Percentiles rank a stretch among this genome's conserved stretches.
phyloP scores from a whole-genome alignment of 92 coral and sea anemone genomes.

The Scolanthus callimorphus region DNA sequence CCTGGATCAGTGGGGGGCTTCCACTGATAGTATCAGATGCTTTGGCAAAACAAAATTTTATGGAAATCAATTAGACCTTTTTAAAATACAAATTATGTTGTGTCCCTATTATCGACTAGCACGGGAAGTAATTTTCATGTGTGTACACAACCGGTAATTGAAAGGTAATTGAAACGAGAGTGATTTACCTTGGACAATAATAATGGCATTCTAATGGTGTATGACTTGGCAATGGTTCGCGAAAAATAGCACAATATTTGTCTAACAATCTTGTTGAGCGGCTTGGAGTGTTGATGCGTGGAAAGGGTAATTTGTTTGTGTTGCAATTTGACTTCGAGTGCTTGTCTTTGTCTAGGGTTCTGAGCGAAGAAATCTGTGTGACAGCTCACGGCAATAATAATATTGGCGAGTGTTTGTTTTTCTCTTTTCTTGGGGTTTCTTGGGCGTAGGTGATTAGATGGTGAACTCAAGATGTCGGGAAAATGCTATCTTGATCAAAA shows the following conservation, averaged over 20 bases:
- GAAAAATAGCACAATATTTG: no score
- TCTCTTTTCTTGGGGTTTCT: conserved; percentile 35
- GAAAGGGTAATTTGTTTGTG: background rate
- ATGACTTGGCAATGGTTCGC: no score
- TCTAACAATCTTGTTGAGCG: no score
- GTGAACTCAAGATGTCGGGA: conserved; percentile 51
- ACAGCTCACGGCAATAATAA: conserved; percentile 41
- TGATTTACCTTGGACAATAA: conserved; percentile 68
- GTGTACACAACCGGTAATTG: conserved; percentile 92
- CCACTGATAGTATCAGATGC: conserved; percentile 83
- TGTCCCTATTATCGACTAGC: conserved; percentile 75
- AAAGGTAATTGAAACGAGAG: conserved; percentile 82
- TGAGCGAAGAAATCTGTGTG: conserved; percentile 14
- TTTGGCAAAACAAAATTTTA: conserved; percentile 76
- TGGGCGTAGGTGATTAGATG: conserved; percentile 28
- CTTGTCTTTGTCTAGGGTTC: background rate
- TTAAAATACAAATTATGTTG: conserved; percentile 82
- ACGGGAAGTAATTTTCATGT: conserved; percentile 83
- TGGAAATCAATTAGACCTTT: conserved; percentile 90
- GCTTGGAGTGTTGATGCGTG: no score
- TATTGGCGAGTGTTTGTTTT: conserved; percentile 21
- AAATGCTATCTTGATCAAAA: conserved; percentile 41
- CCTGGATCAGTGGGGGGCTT: conserved; percentile 89
- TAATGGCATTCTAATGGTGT: conserved; percentile 57
- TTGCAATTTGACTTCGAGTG: background rate